These are phyloP conservation scores for Cyclophora albipunctata DNA, from an alignment of 2,888 invertebrate species.

Conservation along the genomic window DNA sequence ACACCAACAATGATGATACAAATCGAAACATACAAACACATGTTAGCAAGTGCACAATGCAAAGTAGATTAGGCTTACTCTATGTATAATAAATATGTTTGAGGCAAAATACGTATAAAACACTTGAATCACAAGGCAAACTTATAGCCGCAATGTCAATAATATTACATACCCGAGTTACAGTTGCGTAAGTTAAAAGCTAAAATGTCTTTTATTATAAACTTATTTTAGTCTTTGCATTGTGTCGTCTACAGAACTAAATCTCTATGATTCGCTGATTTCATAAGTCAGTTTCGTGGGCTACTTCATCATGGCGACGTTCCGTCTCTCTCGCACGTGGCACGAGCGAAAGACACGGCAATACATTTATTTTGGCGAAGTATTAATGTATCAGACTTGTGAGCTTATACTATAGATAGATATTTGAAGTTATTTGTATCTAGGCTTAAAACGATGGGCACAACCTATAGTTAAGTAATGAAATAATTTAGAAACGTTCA, in stretches of 20 bases:
- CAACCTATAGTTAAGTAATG: conserved; percentile 36
- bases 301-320: no score
- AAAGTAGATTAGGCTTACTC: background rate
- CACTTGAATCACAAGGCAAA: no score
- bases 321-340: no score
- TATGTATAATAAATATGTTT: background rate
- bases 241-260: no score
- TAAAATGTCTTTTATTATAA: conserved; percentile 1
- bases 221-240: no score
- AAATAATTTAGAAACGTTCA: conserved; percentile 14
- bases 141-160: no score
- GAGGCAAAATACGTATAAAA: no score
- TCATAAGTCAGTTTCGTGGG: background rate
- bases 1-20: background rate
- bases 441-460: conserved; percentile 30
- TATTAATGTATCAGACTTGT: conserved; percentile 1
- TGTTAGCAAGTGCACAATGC: background rate
- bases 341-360: background rate
- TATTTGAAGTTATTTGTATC: conserved; percentile 11
- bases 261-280: background rate
- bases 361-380: background rate
- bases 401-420: conserved; percentile 11
- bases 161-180: no score
- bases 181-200: no score
- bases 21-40: conserved; percentile 2